Evolutionary conservation across 2,113 vertebrate species (phyloP).

Genomic region (Platichthys flesus): DNA sequence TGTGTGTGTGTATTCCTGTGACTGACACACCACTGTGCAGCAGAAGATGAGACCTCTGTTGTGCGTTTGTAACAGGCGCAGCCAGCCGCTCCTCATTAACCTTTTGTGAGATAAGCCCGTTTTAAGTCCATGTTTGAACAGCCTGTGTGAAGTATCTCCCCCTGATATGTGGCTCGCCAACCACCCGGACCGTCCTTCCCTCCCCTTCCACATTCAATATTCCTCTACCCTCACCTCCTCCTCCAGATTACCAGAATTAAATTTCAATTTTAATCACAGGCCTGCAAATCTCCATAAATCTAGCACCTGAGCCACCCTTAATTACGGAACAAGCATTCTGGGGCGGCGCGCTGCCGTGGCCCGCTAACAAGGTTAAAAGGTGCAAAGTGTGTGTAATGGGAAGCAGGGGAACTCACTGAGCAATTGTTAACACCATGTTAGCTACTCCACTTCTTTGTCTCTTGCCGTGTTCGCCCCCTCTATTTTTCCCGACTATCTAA

Average conservation of each 20-base stretch:
- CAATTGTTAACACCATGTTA: slow-evolving; percentile 86
- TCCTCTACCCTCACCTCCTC: slow-evolving; percentile 56
- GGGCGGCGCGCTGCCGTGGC: slow-evolving; percentile 69
- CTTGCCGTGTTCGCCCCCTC: slow-evolving; percentile 54
- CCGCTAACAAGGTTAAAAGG: slow-evolving; percentile 85
- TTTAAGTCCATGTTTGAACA: slow-evolving; percentile 84
- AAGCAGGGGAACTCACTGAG: slow-evolving; percentile 81
- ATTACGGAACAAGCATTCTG: slow-evolving; percentile 78
- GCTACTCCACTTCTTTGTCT: slow-evolving; percentile 71
- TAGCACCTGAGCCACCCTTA: slow-evolving; percentile 81
- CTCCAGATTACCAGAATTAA: slow-evolving; percentile 75
- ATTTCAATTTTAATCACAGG: slow-evolving; percentile 81
- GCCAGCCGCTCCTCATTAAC: slow-evolving; percentile 83
- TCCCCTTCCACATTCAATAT: slow-evolving; percentile 53
- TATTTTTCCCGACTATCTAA: slow-evolving; percentile 53
- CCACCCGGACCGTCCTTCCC: slow-evolving; percentile 50
- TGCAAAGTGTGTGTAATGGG: slow-evolving; percentile 82
- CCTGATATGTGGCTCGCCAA: slow-evolving; percentile 69
- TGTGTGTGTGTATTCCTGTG: slow-evolving; percentile 36
- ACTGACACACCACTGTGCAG: slow-evolving; percentile 55
- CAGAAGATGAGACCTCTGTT: slow-evolving; percentile 73
- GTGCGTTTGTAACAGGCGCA: slow-evolving; percentile 74
- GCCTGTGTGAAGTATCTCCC: slow-evolving; percentile 78
- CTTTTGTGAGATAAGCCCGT: slow-evolving; percentile 84
- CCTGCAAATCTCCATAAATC: slow-evolving; percentile 78